These are phyloP conservation scores for Otis tarda DNA, from an alignment of 2,113 vertebrate genomes.

Conservation along the genomic window DNA sequence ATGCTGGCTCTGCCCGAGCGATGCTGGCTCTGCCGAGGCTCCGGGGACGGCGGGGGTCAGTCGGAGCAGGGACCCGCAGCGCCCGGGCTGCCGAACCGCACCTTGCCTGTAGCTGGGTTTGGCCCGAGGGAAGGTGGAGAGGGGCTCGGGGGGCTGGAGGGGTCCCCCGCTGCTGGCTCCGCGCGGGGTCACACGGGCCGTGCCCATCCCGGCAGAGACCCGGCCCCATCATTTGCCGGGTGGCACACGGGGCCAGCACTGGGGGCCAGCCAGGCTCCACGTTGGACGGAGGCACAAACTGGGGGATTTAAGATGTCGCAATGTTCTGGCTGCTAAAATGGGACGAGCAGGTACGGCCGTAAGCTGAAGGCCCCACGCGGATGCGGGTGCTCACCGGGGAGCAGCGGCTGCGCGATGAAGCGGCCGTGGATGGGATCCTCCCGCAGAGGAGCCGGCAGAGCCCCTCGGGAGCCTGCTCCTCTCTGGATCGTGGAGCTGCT, in stretches of 20 bases:
- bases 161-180: background rate
- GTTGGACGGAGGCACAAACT: accelerated
- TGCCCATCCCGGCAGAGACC: background rate
- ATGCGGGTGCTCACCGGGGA: accelerated
- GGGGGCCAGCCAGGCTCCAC: background rate
- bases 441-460: accelerated
- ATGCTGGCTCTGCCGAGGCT: background rate
- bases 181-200: accelerated
- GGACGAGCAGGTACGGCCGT: accelerated
- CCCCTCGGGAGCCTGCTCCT: background rate
- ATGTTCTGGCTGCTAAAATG: accelerated
- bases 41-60: background rate
- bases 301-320: accelerated
- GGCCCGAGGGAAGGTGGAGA: background rate
- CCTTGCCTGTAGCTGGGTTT: background rate
- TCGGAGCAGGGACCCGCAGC: background rate
- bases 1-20: background rate
- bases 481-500: background rate
- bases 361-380: accelerated
- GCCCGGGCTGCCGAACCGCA: background rate
- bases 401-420: accelerated
- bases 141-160: background rate
- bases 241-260: too few species aligned
- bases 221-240: accelerated
- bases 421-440: accelerated